Conservation (phyloP, 2,113 vertebrate species). For the Formicarius rufipectus region DNA sequence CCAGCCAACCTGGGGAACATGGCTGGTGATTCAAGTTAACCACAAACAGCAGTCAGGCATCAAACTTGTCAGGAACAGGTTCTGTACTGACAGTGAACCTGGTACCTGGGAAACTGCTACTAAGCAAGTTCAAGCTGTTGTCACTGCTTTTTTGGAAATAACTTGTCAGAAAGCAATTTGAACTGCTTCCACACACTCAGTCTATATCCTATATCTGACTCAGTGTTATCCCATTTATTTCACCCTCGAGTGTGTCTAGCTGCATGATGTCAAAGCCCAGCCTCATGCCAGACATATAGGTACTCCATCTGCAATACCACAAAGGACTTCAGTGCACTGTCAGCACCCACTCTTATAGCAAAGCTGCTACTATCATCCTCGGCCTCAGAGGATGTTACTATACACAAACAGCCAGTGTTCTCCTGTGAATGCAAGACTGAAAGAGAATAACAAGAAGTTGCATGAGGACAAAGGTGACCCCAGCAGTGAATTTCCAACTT, state of each 20-base stretch:
- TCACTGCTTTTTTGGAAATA: neutral
- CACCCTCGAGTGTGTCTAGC: neutral
- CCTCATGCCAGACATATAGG: neutral
- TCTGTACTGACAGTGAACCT: neutral
- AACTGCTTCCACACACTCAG: neutral
- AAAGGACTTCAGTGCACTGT: neutral
- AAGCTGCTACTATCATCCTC: neutral
- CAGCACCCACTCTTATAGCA: neutral
- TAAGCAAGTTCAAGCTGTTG: neutral
- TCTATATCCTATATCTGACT: neutral
- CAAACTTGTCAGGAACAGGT: neutral
- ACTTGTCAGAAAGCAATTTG: neutral
- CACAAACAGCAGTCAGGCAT: neutral
- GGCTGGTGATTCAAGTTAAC: neutral
- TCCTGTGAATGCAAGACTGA: neutral
- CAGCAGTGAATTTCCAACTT: neutral
- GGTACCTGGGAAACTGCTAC: neutral
- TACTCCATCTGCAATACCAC: neutral
- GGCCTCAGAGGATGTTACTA: neutral
- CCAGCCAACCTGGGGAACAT: accelerated
- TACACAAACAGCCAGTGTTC: neutral
- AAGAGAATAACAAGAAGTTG: neutral
- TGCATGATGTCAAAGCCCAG: neutral
- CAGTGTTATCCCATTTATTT: neutral
- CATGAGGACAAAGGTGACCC: neutral